Evolutionary conservation across 2,113 vertebrate species (phyloP), one percentile per base, ranked within the genome.

Genomic region (Zosterops pallidus): DNA sequence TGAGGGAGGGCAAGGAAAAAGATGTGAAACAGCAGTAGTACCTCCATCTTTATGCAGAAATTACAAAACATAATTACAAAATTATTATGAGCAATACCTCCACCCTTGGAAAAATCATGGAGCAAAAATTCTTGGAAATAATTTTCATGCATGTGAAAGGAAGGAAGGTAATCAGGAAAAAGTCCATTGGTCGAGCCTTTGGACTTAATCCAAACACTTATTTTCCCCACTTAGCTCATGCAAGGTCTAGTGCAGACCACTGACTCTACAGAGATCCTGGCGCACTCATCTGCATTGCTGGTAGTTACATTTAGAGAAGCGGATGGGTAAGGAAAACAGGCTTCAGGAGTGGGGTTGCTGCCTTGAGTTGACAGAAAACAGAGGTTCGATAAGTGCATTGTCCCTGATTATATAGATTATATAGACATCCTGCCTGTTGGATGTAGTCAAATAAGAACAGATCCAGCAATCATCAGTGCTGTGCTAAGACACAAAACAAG

Each of bases 361-460:
- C 31, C 67, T 83, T 2, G 4, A 11, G 9, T 19, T 78, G 21
- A 50, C 9, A 25, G 37, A 63, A 69, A 14, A 68, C 41, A 67
- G 62, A 67, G 28, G 25, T 63, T 28, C 63, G 1, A 1, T 25
- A 4, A 26, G 33, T 59, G 70, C 44, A 52, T 50, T 2, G 2
- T 77, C 44, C 44, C 19, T 0, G 1, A 31, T 41, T 22, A 55
- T 24, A 21, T 0, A 55, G 47, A 68, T 41, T 22, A 55, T 24
- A 21, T 0, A 55, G 47, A 68, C 26, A 84, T 75, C 18, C 81
- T 75, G 69, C 49, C 56, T 7, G 2, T 0, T 3, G 49, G 47
- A 44, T 1, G 1, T 5, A 50, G 35, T 68, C 50, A 77, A 80
- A 2, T 63, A 60, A 57, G 33, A 84, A 75, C 3, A 2, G 65